Base-by-base conservation (phyloP, 2,797 vertebrate species). In the Pseudochaenichthys georgianus region DNA sequence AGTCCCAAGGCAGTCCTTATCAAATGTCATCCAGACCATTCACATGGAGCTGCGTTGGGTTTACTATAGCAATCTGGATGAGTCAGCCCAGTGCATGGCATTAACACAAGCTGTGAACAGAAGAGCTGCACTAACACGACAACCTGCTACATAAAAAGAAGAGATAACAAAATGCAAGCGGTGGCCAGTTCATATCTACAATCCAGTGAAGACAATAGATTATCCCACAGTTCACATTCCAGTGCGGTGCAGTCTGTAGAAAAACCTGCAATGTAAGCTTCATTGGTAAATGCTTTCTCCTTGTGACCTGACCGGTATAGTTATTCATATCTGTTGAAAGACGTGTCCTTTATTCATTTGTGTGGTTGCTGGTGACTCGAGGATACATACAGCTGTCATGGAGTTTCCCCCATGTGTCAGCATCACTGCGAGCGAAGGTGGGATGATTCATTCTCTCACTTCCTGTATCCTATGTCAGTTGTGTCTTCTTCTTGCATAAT, bases 21-120 rank as follows among this genome's bases (percentile, higher is more conserved):
- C 51, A 80, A 78, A 81, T 15, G 16, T 67, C 62, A 73, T 23
- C 45, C 62, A 57, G 54, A 23, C 12, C 8, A 38, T 52, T 88
- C 75, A 71, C 71, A 31, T 87, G 78, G 72, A 80, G 34, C 62
- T 71, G 65, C 81, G 72, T 66, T 83, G 82, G 81, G 76, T 84
- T 85, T 83, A 74, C 59, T 73, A 52, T 77, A 79, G 81, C 54
- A 50, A 70, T 78, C 68, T 68, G 53, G 62, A 82, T 87, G 87
- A 89, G 77, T 90, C 87, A 83, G 73, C 59, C 46, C 64, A 23
- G 46, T 72, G 60, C 70, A 60, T 54, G 55, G 75, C 70, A 60
- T 79, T 51, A 77, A 66, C 62, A 58, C 68, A 80, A 59, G 42
- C 77, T 57, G 53, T 41, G 16, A 78, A 54, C 16, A 59, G 21